These are phyloP conservation scores for Nephotettix cincticeps DNA, from an alignment of 1,140 invertebrate species.

Conservation along the genomic window DNA sequence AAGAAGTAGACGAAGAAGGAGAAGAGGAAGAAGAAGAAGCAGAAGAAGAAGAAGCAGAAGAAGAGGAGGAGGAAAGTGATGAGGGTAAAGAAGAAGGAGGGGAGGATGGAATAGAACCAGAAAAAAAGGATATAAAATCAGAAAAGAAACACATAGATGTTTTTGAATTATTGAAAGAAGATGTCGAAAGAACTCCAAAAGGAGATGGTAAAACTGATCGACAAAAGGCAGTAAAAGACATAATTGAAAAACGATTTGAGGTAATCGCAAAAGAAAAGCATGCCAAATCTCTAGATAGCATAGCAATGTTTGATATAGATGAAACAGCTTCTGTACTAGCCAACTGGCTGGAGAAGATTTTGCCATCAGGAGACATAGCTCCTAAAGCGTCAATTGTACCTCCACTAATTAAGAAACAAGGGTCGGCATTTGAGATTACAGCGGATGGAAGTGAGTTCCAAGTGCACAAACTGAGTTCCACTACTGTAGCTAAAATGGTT, in stretches of 20 bases:
- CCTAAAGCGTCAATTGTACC: neutral
- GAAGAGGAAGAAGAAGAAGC: neutral
- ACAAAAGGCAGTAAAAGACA: neutral
- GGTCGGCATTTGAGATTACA: neutral
- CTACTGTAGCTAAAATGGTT: neutral
- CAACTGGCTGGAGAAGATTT: neutral
- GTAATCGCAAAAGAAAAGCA: neutral
- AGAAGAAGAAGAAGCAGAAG: neutral
- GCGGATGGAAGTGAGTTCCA: neutral
- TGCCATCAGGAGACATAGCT: neutral
- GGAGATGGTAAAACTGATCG: neutral
- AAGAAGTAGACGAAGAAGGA: neutral
- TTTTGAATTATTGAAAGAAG: neutral
- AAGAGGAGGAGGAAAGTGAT: neutral
- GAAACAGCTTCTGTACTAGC: neutral
- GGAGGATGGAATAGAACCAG: neutral
- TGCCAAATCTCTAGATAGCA: neutral
- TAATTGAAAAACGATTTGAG: neutral
- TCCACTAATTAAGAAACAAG: neutral
- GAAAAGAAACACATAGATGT: neutral
- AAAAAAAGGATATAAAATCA: neutral
- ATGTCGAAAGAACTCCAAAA: neutral
- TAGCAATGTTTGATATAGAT: neutral
- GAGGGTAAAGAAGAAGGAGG: neutral
- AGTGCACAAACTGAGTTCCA: conserved; percentile 17